phyloP scores from a whole-genome alignment of 1,140 invertebrate species.

The Drosophila simulans region DNA sequence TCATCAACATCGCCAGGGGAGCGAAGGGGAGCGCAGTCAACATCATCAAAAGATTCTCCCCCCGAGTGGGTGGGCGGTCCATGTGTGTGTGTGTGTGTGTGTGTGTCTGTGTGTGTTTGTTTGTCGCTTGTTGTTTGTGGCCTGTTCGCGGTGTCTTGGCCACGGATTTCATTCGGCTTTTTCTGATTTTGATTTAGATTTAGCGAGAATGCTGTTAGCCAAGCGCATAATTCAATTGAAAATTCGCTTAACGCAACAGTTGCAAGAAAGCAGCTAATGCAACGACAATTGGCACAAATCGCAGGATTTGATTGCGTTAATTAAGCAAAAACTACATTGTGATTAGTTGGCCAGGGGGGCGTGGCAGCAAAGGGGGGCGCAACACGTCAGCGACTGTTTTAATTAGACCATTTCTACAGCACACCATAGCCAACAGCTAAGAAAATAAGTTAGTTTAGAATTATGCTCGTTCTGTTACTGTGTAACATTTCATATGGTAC shows the following conservation, averaged over 20 bases:
- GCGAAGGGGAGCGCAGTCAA: conserved; percentile 7
- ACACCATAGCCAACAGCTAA: conserved; percentile 1
- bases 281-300: conserved; percentile 70
- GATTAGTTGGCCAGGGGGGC: conserved; percentile 41
- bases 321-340: conserved; percentile 66
- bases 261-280: conserved; percentile 22
- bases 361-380: conserved; percentile 7
- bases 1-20: conserved; percentile 3
- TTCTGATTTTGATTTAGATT: conserved; percentile 48
- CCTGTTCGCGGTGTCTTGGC: conserved; percentile 18
- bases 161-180: conserved; percentile 4
- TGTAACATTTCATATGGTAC: too few species aligned
- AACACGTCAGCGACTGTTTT: conserved; percentile 63
- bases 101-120: conserved; percentile 1
- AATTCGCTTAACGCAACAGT: conserved; percentile 62
- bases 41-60: conserved; percentile 35
- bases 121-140: background rate
- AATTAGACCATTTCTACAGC: conserved; percentile 72
- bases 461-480: background rate
- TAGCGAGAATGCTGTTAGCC: conserved; percentile 78
- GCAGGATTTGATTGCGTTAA: conserved; percentile 73
- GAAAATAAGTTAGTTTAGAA: background rate
- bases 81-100: background rate
- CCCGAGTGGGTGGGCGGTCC: conserved; percentile 28
- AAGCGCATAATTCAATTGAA: conserved; percentile 80